Evolutionary conservation across 2,888 invertebrate genomes (phyloP).

Genomic region (Ellobium chinense): DNA sequence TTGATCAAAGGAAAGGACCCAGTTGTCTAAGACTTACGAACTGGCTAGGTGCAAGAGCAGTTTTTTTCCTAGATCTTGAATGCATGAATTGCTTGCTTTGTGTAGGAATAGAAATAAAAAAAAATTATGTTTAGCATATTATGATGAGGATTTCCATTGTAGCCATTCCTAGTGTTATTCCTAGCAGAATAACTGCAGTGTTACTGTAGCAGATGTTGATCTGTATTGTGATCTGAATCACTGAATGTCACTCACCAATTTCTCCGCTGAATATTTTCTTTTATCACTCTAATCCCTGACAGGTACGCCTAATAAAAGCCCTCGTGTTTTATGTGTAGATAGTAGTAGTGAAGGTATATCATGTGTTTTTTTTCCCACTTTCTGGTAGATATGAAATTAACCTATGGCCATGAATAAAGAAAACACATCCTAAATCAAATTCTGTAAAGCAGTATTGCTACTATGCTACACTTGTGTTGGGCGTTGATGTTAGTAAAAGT

Average conservation of each 20-base stretch:
- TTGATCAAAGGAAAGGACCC: too few species aligned
- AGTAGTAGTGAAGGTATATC: slow-evolving; percentile 37
- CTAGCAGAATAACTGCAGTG: too few species aligned
- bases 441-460: neutral
- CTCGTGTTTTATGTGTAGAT: neutral
- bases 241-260: neutral
- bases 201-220: neutral
- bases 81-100: too few species aligned
- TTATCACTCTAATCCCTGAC: neutral
- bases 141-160: too few species aligned
- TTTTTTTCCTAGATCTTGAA: too few species aligned
- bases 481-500: too few species aligned
- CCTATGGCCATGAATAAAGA: neutral
- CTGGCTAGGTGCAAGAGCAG: too few species aligned
- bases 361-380: neutral
- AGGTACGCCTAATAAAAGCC: slow-evolving; percentile 9
- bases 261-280: neutral
- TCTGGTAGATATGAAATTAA: neutral
- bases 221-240: neutral
- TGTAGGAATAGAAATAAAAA: too few species aligned
- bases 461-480: too few species aligned
- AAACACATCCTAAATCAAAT: neutral
- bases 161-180: too few species aligned
- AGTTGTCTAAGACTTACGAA: too few species aligned
- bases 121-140: too few species aligned